Evolutionary conservation across 2,888 invertebrate genomes (phyloP).

Genomic region (Pseudococcus jackbeardsleyi): DNA sequence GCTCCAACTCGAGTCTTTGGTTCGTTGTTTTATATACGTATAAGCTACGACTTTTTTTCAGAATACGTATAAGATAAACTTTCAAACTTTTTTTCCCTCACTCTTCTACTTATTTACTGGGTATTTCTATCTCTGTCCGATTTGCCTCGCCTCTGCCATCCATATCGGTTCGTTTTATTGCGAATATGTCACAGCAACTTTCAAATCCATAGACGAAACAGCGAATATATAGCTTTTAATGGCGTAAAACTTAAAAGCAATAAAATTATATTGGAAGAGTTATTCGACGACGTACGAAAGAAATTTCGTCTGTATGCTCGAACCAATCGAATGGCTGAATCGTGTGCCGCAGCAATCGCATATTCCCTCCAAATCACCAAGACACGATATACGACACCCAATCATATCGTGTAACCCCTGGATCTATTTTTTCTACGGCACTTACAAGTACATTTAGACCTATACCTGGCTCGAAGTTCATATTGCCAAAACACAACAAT

Average conservation of each 20-base stretch:
- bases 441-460: background rate
- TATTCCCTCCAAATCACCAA: background rate
- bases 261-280: constrained; percentile 60
- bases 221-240: constrained; percentile 55
- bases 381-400: background rate
- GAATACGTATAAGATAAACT: constrained; percentile 40
- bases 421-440: background rate
- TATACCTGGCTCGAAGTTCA: background rate
- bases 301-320: background rate
- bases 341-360: background rate
- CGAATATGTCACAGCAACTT: constrained; percentile 51
- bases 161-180: constrained; percentile 51
- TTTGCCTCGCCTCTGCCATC: background rate
- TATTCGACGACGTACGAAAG: constrained; percentile 14
- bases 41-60: background rate
- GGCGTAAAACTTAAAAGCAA: constrained; percentile 57
- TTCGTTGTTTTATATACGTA: constrained; percentile 12
- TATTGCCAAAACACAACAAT: constrained; percentile 15
- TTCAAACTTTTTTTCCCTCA: background rate
- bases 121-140: background rate
- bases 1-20: background rate
- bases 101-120: constrained; percentile 8
- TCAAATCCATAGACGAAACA: constrained; percentile 52
- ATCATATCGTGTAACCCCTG: background rate
- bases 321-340: background rate